Base-by-base conservation (phyloP, 1,140 invertebrate genomes). In the Dinothrombium tinctorium region DNA sequence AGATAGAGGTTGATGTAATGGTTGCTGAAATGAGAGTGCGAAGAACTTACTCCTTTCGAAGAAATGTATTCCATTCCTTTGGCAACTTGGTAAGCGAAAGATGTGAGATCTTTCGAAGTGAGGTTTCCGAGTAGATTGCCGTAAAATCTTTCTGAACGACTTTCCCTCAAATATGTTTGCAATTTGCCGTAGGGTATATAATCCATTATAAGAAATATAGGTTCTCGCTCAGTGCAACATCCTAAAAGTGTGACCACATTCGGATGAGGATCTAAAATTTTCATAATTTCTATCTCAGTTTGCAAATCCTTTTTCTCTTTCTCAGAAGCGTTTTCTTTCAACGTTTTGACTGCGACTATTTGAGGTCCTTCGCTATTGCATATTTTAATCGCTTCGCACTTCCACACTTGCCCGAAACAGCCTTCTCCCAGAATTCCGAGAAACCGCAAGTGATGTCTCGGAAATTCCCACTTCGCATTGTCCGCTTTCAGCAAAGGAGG, bases 321-420 rank as follows among this genome's bases (percentile, higher is more conserved):
- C 51, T 89, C 82, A 6, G 72, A 76, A 1, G 84, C 82, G 53
- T 82, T 84, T 56, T 86, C 83, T 60, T 87, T 87, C 0, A 87
- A 58, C 1, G 81, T 87, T 59, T 87, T 87, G 2, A 87, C 79
- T 1, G 82, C 81, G 0, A 86, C 80, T 0, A 77, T 72, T 32
- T 69, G 65, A 19, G 41, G 43, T 1, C 71, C 61, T 1, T 72
- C 73, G 46, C 71, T 64, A 70, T 51, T 19, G 53, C 31, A 28
- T 15, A 42, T 38, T 19, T 42, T 49, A 36, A 44, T 33, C 2
- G 51, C 50, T 32, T 56, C 49, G 22, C 50, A 50, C 45, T 76
- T 71, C 76, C 78, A 86, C 3, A 89, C 83, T 63, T 89, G 82
- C 0, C 83, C 84, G 48, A 89, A 90, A 47, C 82, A 84, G 11